Evolutionary conservation across 2,113 vertebrate genomes (phyloP).

Genomic region (Hyperopisus bebe): DNA sequence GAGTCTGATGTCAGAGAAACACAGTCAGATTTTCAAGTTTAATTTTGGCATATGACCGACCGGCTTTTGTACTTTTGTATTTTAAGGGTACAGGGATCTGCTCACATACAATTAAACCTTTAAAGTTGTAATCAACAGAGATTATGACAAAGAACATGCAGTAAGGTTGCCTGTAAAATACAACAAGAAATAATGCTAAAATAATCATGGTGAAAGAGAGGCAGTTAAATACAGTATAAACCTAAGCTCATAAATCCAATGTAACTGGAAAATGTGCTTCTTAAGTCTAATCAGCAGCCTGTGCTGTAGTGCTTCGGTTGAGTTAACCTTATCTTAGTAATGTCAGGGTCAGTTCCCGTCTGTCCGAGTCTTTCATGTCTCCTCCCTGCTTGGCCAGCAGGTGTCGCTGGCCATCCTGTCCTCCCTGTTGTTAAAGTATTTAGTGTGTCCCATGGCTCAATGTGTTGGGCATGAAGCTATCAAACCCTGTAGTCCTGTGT

Average conservation of each 20-base stretch:
- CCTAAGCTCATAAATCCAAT: not conserved
- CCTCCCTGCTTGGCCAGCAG: no score
- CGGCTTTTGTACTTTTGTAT: not conserved
- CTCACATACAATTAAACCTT: not conserved
- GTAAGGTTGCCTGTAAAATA: not conserved
- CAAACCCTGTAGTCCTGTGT: no score
- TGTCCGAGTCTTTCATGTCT: no score
- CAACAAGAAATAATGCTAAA: not conserved
- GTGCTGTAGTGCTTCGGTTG: not conserved
- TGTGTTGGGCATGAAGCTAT: no score
- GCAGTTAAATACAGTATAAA: not conserved
- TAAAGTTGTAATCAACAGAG: not conserved
- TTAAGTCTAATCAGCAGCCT: not conserved
- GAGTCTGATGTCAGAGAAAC: not conserved
- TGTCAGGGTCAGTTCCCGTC: no score
- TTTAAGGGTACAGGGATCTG: not conserved
- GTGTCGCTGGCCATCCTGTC: no score
- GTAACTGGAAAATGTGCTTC: slow-evolving; percentile 44
- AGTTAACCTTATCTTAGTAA: not conserved
- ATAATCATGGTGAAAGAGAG: not conserved
- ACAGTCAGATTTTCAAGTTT: not conserved
- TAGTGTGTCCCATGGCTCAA: no score
- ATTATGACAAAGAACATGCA: not conserved
- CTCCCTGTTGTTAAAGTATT: no score
- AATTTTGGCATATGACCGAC: not conserved